Evolutionary conservation across 2,113 vertebrate species (phyloP).

Genomic region (Mus pahari): DNA sequence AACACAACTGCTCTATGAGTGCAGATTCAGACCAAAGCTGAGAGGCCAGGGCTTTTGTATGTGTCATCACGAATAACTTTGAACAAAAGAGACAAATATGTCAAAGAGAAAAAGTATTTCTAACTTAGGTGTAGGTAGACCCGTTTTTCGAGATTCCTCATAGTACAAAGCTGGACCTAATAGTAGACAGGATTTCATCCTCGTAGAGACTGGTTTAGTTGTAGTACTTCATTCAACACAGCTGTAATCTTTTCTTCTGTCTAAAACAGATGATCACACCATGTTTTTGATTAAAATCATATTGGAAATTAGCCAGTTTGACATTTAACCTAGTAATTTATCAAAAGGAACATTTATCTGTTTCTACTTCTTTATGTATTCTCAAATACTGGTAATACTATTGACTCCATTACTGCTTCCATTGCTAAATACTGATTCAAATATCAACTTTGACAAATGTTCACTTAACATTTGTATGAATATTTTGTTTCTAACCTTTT

Average conservation of each 20-base stretch:
- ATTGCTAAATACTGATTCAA: constrained; percentile 19
- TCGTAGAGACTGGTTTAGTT: not conserved
- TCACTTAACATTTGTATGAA: constrained; percentile 14
- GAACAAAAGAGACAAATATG: not conserved
- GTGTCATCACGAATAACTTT: constrained; percentile 19
- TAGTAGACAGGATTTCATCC: not conserved
- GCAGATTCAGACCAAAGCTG: not conserved
- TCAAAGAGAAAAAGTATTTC: not conserved
- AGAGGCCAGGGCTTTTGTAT: not conserved
- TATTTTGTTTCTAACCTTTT: not conserved
- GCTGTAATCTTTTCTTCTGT: not conserved
- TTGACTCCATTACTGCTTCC: not conserved
- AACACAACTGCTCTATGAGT: not conserved
- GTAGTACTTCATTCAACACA: not conserved
- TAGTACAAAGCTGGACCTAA: not conserved
- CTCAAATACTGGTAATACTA: not conserved
- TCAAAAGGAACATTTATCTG: not conserved
- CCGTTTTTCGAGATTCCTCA: not conserved
- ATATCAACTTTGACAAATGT: constrained; percentile 9
- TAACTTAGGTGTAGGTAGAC: not conserved
- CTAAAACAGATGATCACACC: not conserved
- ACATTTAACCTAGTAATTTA: constrained; percentile 2
- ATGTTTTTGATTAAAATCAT: not conserved
- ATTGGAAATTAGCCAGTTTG: not conserved
- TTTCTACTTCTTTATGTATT: not conserved